Evolutionary conservation across 2,888 invertebrate species (phyloP).

Genomic region (Melanotus villosus): DNA sequence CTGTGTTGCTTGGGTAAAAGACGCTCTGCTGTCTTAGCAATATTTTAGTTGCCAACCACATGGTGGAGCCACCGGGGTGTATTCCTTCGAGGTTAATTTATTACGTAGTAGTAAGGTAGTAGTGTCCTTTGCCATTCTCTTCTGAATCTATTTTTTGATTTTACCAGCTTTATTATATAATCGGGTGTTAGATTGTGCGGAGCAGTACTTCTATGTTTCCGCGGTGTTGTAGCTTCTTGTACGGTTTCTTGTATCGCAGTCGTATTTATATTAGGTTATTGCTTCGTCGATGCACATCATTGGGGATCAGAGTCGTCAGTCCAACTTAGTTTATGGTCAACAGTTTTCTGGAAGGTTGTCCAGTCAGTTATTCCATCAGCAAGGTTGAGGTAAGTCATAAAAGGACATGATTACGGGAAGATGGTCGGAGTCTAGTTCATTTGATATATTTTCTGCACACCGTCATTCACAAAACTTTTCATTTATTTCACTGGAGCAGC

Average conservation of each 20-base stretch:
- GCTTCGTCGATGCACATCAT: background rate
- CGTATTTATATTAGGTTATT: background rate
- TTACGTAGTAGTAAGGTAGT: conserved; percentile 1
- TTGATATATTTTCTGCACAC: no score
- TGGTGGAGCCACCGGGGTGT: no score
- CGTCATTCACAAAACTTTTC: no score
- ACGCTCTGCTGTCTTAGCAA: no score
- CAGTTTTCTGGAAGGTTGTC: background rate
- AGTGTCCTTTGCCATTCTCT: background rate
- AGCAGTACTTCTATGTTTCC: conserved; percentile 4
- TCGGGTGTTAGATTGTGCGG: background rate
- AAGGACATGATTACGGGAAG: background rate
- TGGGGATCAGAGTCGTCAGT: background rate
- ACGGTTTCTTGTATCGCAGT: background rate
- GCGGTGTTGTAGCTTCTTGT: background rate
- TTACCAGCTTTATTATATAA: background rate
- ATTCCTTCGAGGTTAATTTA: no score
- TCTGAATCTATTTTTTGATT: background rate
- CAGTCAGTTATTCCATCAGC: conserved; percentile 2
- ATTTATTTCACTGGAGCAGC: no score
- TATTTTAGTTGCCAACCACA: no score
- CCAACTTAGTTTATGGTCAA: background rate
- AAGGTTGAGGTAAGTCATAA: background rate
- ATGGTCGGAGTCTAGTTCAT: no score
- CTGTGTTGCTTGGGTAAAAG: no score